Conservation (phyloP, 2,797 vertebrate species). For the Apogon hyalosoma region DNA sequence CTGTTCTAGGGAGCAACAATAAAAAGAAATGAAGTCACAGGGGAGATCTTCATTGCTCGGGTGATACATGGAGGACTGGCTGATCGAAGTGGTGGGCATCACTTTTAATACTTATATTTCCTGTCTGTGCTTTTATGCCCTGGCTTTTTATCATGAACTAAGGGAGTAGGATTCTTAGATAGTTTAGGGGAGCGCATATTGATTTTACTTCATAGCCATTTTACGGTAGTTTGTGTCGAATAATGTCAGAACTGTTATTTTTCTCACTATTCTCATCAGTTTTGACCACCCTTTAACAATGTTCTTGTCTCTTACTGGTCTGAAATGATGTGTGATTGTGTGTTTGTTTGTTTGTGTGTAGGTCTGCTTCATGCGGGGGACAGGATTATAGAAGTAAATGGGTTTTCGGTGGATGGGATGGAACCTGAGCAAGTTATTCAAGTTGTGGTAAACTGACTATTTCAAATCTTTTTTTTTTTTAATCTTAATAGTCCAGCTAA, state of each 20-base stretch:
- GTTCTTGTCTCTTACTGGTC: too few species aligned
- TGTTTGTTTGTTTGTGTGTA: conserved; percentile 58
- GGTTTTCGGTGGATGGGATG: conserved; percentile 91
- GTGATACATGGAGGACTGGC: conserved; percentile 96
- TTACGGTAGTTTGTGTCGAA: too few species aligned
- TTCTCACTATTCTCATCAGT: too few species aligned
- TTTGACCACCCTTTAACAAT: too few species aligned
- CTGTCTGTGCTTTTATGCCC: not conserved
- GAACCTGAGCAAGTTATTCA: conserved; percentile 96
- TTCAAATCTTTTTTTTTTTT: not conserved
- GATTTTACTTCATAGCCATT: too few species aligned
- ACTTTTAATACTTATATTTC: too few species aligned
- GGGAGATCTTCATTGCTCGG: conserved; percentile 94
- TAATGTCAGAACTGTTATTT: too few species aligned
- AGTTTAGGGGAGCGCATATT: too few species aligned
- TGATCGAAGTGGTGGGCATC: conserved; percentile 91
- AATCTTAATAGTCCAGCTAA: too few species aligned
- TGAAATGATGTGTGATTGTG: not conserved
- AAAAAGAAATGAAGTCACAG: conserved; percentile 92
- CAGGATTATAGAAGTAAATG: conserved; percentile 94
- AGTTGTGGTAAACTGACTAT: conserved; percentile 86
- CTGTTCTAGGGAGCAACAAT: conserved; percentile 93
- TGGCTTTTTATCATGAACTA: not conserved
- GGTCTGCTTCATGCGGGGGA: conserved; percentile 94
- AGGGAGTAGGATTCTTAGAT: not conserved